Evolutionary conservation across 2,113 vertebrate genomes (phyloP).

Genomic region (Microcebus griseorufus): DNA sequence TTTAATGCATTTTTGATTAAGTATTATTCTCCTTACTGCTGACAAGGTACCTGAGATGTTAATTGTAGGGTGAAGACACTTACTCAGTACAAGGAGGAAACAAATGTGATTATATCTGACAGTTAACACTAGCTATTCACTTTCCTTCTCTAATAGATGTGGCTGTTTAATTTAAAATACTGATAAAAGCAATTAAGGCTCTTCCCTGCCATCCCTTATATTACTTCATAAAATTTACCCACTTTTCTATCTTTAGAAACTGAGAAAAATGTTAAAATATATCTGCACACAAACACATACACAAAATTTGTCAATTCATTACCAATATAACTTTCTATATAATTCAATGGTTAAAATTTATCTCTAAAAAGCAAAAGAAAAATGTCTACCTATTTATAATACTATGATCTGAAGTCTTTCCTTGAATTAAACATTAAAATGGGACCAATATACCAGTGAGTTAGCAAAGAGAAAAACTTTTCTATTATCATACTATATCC

Average conservation of each 20-base stretch:
- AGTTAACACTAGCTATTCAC: conserved; percentile 65
- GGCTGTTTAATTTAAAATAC: conserved; percentile 61
- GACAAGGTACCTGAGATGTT: conserved; percentile 70
- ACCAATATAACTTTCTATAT: not conserved
- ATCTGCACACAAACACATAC: not conserved
- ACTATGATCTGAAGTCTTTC: not conserved
- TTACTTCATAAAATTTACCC: not conserved
- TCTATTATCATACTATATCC: not conserved
- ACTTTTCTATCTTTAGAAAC: conserved; percentile 54
- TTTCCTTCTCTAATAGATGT: conserved; percentile 46
- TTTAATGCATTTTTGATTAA: conserved; percentile 76
- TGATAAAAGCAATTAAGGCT: conserved; percentile 56
- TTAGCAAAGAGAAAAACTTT: conserved; percentile 46
- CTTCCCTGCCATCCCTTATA: not conserved
- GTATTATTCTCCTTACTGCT: conserved; percentile 71
- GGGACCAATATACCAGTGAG: not conserved
- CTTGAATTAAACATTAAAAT: conserved; percentile 32
- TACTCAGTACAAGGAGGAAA: conserved; percentile 63
- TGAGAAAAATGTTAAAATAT: conserved; percentile 47
- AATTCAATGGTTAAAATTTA: conserved; percentile 42
- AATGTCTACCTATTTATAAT: not conserved
- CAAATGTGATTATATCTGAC: conserved; percentile 76
- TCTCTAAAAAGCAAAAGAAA: conserved; percentile 40
- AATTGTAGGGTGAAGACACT: conserved; percentile 69
- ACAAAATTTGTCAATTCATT: not conserved